A percentile compares a stretch with the other conserved stretches of the same genome.
These are phyloP conservation scores for Coecobrya sp. DNA, from an alignment of 2,888 invertebrate genomes.

Conservation along the genomic window DNA sequence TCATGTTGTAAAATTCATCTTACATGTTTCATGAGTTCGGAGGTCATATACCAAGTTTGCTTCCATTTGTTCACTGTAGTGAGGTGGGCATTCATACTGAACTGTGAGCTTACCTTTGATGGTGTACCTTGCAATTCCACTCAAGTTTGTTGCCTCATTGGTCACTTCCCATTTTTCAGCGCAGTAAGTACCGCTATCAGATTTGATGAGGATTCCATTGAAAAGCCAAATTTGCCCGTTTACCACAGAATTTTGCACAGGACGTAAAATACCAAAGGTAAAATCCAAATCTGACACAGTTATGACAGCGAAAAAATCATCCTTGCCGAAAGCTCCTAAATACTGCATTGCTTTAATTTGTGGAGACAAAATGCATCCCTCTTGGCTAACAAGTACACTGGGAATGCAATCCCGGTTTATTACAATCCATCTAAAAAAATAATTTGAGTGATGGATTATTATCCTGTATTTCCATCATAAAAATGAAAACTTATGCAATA, in stretches of 20 bases:
- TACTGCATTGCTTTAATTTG: conserved; percentile 74
- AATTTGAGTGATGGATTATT: background rate
- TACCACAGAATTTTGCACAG: conserved; percentile 47
- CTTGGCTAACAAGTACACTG: conserved; percentile 29
- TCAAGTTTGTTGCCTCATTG: background rate
- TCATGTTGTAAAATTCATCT: background rate
- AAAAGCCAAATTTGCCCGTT: conserved; percentile 72
- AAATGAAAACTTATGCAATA: no score
- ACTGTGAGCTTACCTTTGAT: conserved; percentile 54
- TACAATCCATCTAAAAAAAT: conserved; percentile 74
- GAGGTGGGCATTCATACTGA: conserved; percentile 57
- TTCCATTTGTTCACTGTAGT: background rate
- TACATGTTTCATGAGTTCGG: conserved; percentile 23
- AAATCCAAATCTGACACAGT: conserved; percentile 16
- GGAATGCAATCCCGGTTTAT: conserved; percentile 69
- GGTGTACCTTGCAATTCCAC: conserved; percentile 22
- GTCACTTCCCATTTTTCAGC: conserved; percentile 44
- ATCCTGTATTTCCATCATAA: no score
- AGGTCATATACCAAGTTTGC: conserved; percentile 49
- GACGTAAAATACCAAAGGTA: conserved; percentile 47
- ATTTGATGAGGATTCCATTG: conserved; percentile 60
- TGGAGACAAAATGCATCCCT: conserved; percentile 63
- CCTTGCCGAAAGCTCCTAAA: conserved; percentile 37
- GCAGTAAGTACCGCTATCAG: conserved; percentile 44
- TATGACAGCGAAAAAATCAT: conserved; percentile 70